Base-by-base conservation (phyloP, 2,113 vertebrate species). In the Macaca nemestrina region DNA sequence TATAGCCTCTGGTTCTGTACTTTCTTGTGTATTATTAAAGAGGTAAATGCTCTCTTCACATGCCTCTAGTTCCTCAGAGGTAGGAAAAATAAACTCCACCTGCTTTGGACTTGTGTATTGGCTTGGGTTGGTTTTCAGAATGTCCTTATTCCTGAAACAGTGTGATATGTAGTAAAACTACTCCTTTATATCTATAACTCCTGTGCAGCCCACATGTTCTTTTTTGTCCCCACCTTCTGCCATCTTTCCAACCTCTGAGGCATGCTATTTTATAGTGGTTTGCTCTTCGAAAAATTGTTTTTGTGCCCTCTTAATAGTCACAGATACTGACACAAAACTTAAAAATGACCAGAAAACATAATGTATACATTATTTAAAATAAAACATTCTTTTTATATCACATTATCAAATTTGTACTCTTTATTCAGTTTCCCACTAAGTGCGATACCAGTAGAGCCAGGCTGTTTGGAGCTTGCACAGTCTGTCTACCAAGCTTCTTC, bases 311-410 rank as follows among this genome's bases (percentile, higher is more conserved):
- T 80, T 93, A 67, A 27, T 78, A 81, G 20, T 75, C 57, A 83
- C 43, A 79, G 22, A 64, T 72, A 52, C 25, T 55, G 70, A 43
- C 50, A 35, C 7, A 76, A 61, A 86, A 57, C 13, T 52, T 72
- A 25, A 45, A 75, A 75, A 38, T 35, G 32, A 64, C 5, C 23
- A 55, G 61, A 75, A 88, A 40, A 14, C 13, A 59, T 27, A 68
- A 12, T 48, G 32, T 79, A 45, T 73, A 76, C 64, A 72, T 40
- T 87, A 79, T 64, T 90, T 45, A n/a, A 95, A 95, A 75, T 80
- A 91, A 91, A 84, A 17, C 4, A 22, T 55, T 92, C 12, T 20
- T 88, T 55, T 88, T 80, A 27, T 30, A 80, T 64, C 11, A 22
- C 5, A 79, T n/a, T 67, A 55, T 84, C 70, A 85, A 73, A 88